Evolutionary conservation across 2,888 invertebrate genomes (phyloP).

Genomic region (Muschampia plurimacula): DNA sequence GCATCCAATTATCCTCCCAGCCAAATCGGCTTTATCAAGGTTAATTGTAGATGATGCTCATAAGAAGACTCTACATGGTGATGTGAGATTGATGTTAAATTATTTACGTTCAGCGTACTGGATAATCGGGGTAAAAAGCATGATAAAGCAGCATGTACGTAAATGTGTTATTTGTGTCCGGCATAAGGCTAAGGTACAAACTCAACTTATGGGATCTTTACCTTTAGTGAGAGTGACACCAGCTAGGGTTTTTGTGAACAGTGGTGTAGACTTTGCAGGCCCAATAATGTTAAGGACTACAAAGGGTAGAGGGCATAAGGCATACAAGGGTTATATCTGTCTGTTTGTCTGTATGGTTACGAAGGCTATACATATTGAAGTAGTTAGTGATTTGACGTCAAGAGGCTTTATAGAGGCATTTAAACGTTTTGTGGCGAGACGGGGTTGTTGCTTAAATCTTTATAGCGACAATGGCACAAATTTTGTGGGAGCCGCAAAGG

Average conservation of each 20-base stretch:
- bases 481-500: conserved; percentile 8
- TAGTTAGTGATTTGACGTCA: too few relatives aligned
- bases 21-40: conserved; percentile 37
- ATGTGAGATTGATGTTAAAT: conserved; percentile 38
- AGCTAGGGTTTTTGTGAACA: conserved; percentile 45
- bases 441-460: conserved; percentile 40
- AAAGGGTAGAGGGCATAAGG: conserved; percentile 46
- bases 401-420: conserved; percentile 36
- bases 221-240: conserved; percentile 46
- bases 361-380: too few relatives aligned
- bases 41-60: conserved; percentile 47
- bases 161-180: conserved; percentile 47
- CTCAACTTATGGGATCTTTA: conserved; percentile 50
- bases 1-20: conserved; percentile 46
- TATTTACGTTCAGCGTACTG: conserved; percentile 49
- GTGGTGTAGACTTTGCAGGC: conserved; percentile 51
- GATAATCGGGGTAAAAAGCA: conserved; percentile 46
- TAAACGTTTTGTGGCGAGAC: conserved; percentile 46
- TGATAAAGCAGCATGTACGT: conserved; percentile 42
- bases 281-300: conserved; percentile 45
- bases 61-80: not conserved
- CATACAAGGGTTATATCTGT: conserved; percentile 27
- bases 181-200: conserved; percentile 39
- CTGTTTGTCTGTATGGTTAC: too few relatives aligned
- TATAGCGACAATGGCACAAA: conserved; percentile 10